Percentiles rank a stretch among this genome's conserved stretches.
phyloP scores from a whole-genome alignment of 1,140 invertebrate genomes.

The Dendrolimus punctatus region DNA sequence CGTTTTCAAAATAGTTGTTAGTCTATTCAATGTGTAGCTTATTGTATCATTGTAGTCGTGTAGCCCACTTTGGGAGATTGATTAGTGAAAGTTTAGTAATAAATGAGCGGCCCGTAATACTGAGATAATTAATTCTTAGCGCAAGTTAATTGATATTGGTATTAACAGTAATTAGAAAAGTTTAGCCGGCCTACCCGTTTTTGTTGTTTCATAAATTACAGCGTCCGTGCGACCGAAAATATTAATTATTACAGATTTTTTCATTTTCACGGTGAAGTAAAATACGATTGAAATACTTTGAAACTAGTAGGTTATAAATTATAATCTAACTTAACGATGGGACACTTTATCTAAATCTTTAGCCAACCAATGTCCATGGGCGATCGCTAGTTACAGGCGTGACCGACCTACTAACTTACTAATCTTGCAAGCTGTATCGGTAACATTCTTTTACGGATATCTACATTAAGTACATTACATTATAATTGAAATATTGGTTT shows the following conservation, averaged over 20 bases:
- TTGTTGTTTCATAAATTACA: slow-evolving; percentile 6
- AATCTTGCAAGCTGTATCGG: too few species aligned
- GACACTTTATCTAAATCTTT: too few species aligned
- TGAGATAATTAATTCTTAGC: slow-evolving; percentile 66
- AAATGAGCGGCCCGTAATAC: slow-evolving; percentile 56
- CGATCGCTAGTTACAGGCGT: too few species aligned
- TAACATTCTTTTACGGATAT: background rate
- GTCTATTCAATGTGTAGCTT: slow-evolving; percentile 5
- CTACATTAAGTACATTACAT: background rate
- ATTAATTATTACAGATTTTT: too few species aligned
- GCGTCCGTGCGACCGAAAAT: background rate
- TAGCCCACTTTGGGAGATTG: slow-evolving; percentile 51
- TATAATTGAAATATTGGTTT: background rate
- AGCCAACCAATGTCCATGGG: too few species aligned
- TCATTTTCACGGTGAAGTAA: too few species aligned
- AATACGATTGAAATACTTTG: too few species aligned
- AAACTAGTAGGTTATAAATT: too few species aligned
- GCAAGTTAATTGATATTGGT: slow-evolving; percentile 63
- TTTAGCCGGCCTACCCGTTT: slow-evolving; percentile 14
- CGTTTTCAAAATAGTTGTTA: too few species aligned
- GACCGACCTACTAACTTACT: too few species aligned
- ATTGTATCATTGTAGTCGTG: slow-evolving; percentile 9
- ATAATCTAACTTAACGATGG: too few species aligned
- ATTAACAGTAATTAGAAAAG: slow-evolving; percentile 68
- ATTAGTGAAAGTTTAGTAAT: slow-evolving; percentile 68